Base-by-base conservation (phyloP, 1,140 invertebrate genomes). In the Phthorimaea operculella region DNA sequence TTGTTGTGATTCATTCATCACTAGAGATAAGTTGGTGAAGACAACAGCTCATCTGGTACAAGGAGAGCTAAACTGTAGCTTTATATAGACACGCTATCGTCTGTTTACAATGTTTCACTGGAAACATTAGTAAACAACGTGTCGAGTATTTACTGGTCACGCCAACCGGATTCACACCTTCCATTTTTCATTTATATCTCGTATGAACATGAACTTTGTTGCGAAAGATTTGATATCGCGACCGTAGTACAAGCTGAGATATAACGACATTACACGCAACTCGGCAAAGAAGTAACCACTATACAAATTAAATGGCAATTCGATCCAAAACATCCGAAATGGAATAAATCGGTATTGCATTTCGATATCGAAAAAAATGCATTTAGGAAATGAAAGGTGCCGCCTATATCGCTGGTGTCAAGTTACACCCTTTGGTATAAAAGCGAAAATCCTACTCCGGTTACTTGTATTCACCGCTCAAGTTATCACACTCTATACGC, bases 321-420 rank as follows among this genome's bases (percentile, higher is more conserved):
- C 8, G 10, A n/a, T 39, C 10, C 10, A n/a, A 5, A 39, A 39
- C n/a, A 39, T 39, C 36, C 36, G n/a, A 39, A 39, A 39, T 39
- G 2, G 36, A 4, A 39, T 39, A n/a, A 39, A 39, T 12, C 36
- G 10, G 10, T 39, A 47, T 15, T 50, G 48, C 48, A 50, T 52
- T 36, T 52, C 12, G n/a, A 34, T 36, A 36, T 36, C 52, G 53
- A 60, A 28, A 28, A 28, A 28, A 28, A 64, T 72, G 63, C 72
- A 82, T 70, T 82, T 73, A 80, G 81, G 79, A 85, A 83, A 85
- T 83, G 75, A 82, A 72, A 71, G 70, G 47, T 60, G 78, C 68
- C 78, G 65, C 21, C 21, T 6, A 28, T 28, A 28, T 28, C 56
- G 60, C 62, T 69, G 66, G 75, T 79, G 52, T 85, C 79, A 55